Evolutionary conservation across 2,888 invertebrate species (phyloP).

Genomic region (Drosophila kanekoi): DNA sequence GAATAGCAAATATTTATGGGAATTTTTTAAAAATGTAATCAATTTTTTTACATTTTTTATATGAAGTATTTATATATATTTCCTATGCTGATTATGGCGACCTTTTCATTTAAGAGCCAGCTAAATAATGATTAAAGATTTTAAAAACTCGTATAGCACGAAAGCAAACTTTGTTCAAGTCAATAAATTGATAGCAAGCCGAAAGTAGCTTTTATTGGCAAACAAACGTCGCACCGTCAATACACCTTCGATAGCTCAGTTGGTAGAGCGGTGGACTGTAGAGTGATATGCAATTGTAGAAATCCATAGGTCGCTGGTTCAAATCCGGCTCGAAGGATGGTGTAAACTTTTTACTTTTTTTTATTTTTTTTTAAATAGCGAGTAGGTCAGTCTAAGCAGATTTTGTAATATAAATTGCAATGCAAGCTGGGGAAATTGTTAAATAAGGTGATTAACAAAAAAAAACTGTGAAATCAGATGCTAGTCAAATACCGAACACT

Average conservation of each 20-base stretch:
- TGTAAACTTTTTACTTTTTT: constrained; percentile 1
- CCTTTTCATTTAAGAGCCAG: too few relatives aligned
- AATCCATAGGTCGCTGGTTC: constrained; percentile 44
- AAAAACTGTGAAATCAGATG: too few relatives aligned
- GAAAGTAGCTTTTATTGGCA: constrained; percentile 3
- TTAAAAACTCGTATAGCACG: background rate
- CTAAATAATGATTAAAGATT: background rate
- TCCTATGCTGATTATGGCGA: too few relatives aligned
- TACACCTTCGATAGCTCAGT: constrained; percentile 66
- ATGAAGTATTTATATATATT: too few relatives aligned
- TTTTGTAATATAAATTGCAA: background rate
- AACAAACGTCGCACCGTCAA: background rate
- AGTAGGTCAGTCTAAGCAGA: background rate
- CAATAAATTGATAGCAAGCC: background rate
- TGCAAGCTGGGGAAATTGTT: too few relatives aligned
- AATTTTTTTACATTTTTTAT: too few relatives aligned
- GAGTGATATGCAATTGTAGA: constrained; percentile 31
- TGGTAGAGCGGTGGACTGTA: constrained; percentile 81
- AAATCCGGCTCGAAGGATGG: constrained; percentile 42
- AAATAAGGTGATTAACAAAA: too few relatives aligned
- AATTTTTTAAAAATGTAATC: too few relatives aligned
- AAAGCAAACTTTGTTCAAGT: background rate
- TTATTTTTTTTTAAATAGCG: background rate
- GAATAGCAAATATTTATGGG: too few relatives aligned
- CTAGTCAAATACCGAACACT: too few relatives aligned